A percentile compares a stretch with the other conserved stretches of the same genome.
These are phyloP conservation scores for Morone saxatilis DNA, from an alignment of 2,113 vertebrate species.

Conservation along the genomic window DNA sequence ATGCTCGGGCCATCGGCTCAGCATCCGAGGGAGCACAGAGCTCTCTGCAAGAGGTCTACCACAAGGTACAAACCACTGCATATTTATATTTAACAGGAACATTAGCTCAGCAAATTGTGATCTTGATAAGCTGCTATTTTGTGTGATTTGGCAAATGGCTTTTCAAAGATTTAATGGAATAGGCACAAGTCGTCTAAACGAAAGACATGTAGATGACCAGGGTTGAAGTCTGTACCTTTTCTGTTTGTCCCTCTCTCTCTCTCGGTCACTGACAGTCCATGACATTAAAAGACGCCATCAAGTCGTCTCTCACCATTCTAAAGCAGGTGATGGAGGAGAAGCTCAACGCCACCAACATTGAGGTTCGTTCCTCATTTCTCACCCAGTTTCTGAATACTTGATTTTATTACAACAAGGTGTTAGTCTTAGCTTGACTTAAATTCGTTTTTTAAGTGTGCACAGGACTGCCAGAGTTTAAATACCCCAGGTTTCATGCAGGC, in stretches of 20 bases:
- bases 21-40: constrained; percentile 99
- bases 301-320: constrained; percentile 97
- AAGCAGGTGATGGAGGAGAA: constrained; percentile 99
- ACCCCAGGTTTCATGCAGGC: neutral
- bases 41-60: constrained; percentile 98
- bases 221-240: constrained; percentile 10
- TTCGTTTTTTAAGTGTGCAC: no score
- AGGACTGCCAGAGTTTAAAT: constrained; percentile 1
- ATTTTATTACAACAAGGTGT: neutral
- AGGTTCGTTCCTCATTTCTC: constrained; percentile 84
- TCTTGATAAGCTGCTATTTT: neutral
- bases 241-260: constrained; percentile 4
- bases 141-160: neutral
- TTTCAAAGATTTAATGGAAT: constrained; percentile 10
- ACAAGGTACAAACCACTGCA: constrained; percentile 87
- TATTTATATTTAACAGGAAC: neutral
- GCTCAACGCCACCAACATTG: constrained; percentile 98
- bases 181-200: neutral
- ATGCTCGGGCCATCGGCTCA: constrained; percentile 96
- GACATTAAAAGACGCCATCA: constrained; percentile 99
- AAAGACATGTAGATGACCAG: neutral
- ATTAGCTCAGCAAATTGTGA: neutral
- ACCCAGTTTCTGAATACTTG: neutral
- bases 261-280: constrained; percentile 88
- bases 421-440: no score